Conservation (phyloP, 2,113 vertebrate genomes). For the Phainopepla nitens region DNA sequence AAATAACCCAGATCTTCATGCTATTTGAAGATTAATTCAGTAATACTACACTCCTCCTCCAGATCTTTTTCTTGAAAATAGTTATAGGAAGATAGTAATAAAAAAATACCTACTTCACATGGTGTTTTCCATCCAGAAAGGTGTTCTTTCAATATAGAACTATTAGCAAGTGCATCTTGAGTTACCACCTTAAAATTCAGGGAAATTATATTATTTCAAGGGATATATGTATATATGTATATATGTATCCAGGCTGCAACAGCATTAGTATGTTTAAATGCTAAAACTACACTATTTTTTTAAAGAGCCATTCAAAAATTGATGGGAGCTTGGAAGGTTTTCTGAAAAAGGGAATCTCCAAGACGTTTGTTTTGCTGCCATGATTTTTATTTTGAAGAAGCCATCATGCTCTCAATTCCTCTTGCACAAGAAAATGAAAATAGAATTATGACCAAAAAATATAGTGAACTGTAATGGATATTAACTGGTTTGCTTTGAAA, state of each 20-base stretch:
- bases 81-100: background rate
- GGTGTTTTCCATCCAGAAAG: background rate
- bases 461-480: background rate
- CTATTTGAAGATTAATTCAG: background rate
- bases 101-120: background rate
- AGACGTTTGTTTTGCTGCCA: background rate
- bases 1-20: background rate
- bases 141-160: background rate
- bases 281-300: background rate
- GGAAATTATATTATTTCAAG: background rate
- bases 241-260: background rate
- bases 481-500: background rate
- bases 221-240: background rate
- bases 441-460: background rate
- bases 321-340: background rate
- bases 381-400: conserved; percentile 34
- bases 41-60: background rate
- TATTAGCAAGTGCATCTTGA: background rate
- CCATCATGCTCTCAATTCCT: background rate
- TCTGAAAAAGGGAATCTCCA: conserved; percentile 20
- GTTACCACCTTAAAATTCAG: background rate
- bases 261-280: background rate
- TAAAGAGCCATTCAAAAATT: background rate
- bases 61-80: background rate
- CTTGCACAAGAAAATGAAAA: background rate